A percentile compares a stretch with the other conserved stretches of the same genome.
Conservation (phyloP, 2,113 vertebrate species). For the Xiphophorus hellerii region DNA sequence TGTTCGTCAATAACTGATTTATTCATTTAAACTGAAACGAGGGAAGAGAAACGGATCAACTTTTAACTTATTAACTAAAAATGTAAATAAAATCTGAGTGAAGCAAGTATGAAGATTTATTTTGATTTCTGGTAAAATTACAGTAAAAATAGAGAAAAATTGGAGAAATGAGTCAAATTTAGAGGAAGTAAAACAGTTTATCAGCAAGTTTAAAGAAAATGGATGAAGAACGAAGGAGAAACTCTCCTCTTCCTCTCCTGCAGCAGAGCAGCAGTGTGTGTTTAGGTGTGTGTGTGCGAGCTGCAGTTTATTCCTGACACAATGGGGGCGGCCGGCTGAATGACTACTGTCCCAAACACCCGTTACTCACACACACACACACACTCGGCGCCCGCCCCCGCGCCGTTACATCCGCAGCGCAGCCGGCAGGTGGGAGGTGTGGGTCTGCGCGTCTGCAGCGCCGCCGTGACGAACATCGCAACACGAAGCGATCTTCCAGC, state of each 20-base stretch:
- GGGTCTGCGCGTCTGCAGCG: conserved; percentile 37
- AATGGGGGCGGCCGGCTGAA: conserved; percentile 60
- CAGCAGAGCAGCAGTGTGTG: too few relatives aligned
- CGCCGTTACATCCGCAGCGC: conserved; percentile 63
- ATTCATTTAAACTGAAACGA: too few relatives aligned
- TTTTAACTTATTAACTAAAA: too few relatives aligned
- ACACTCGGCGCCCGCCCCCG: conserved; percentile 40
- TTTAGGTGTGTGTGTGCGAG: conserved; percentile 18
- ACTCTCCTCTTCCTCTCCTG: not conserved
- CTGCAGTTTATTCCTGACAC: conserved; percentile 55
- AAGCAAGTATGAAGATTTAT: too few relatives aligned
- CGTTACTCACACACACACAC: conserved; percentile 33
- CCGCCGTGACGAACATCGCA: not conserved
- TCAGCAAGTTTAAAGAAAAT: too few relatives aligned
- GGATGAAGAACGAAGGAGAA: conserved; percentile 6
- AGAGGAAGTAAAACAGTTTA: too few relatives aligned
- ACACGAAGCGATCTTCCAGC: conserved; percentile 9
- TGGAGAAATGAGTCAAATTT: too few relatives aligned
- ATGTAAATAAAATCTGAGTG: too few relatives aligned
- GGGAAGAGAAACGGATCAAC: too few relatives aligned
- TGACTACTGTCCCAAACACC: conserved; percentile 63
- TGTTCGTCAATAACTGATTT: too few relatives aligned
- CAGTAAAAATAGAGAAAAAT: too few relatives aligned
- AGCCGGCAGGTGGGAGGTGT: conserved; percentile 74
- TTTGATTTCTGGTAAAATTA: too few relatives aligned